phyloP scores from a whole-genome alignment of 2,888 invertebrate species.

The Formica aserva region DNA sequence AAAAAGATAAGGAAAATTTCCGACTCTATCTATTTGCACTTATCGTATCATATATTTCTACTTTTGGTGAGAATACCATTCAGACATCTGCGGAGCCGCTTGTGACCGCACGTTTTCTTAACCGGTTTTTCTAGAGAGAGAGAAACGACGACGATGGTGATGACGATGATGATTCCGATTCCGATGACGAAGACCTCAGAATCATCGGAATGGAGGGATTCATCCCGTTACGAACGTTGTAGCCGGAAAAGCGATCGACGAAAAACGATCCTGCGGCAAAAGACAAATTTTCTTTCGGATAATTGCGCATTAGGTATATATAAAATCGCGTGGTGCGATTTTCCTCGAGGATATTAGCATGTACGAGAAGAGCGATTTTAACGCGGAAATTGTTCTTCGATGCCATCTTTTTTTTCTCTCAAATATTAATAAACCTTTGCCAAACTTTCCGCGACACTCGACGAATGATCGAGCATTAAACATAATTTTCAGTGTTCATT shows the following conservation, averaged over 20 bases:
- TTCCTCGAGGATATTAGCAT: slow-evolving; percentile 64
- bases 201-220: slow-evolving; percentile 84
- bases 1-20: slow-evolving; percentile 24
- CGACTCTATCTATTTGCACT: slow-evolving; percentile 61
- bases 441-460: slow-evolving; percentile 47
- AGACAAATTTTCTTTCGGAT: slow-evolving; percentile 41
- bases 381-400: not conserved
- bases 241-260: slow-evolving; percentile 62
- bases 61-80: slow-evolving; percentile 35
- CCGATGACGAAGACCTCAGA: slow-evolving; percentile 82
- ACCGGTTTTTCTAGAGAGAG: slow-evolving; percentile 83
- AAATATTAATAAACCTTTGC: not conserved
- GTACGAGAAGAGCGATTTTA: not conserved
- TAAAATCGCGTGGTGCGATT: slow-evolving; percentile 38
- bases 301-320: slow-evolving; percentile 44
- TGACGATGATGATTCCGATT: slow-evolving; percentile 74
- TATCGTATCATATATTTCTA: slow-evolving; percentile 63
- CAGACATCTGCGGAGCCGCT: slow-evolving; percentile 56
- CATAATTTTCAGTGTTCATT: slow-evolving; percentile 72
- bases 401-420: not conserved
- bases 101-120: slow-evolving; percentile 73
- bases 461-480: slow-evolving; percentile 68
- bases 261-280: slow-evolving; percentile 19
- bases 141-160: slow-evolving; percentile 75
- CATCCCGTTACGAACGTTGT: slow-evolving; percentile 84